phyloP scores from a whole-genome alignment of 2,797 vertebrate genomes.

The Chelmon rostratus region DNA sequence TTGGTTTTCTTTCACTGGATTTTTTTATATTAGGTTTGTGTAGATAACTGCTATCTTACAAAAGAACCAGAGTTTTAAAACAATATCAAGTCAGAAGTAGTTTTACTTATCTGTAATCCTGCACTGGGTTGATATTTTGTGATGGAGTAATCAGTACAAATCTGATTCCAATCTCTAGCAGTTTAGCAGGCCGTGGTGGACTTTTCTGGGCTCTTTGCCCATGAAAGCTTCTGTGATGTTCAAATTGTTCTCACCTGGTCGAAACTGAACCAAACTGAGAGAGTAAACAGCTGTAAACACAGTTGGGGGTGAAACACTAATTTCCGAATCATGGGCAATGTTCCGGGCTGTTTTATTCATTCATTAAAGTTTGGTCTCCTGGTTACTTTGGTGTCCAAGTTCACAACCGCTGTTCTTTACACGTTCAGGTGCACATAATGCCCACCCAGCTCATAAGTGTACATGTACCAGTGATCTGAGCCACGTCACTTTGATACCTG shows the following conservation, averaged over 20 bases:
- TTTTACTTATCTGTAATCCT: background rate
- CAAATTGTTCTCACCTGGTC: constrained; percentile 12
- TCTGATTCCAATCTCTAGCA: background rate
- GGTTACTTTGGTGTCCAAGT: background rate
- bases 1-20: constrained; percentile 2
- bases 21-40: constrained; percentile 6
- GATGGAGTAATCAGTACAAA: constrained; percentile 23
- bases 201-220: constrained; percentile 28
- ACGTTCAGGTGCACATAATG: background rate
- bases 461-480: too few species aligned
- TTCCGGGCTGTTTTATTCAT: background rate
- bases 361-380: background rate
- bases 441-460: too few species aligned
- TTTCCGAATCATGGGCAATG: too few species aligned
- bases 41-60: background rate
- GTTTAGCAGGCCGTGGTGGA: constrained; percentile 1
- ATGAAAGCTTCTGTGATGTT: constrained; percentile 10
- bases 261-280: constrained; percentile 13
- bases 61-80: background rate
- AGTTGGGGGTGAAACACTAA: background rate
- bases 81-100: background rate
- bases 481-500: too few species aligned
- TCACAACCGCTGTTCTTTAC: background rate
- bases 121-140: background rate
- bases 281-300: constrained; percentile 22